Evolutionary conservation across 2,888 invertebrate genomes (phyloP), one percentile per base, ranked within the genome.

Genomic region (Pristionchus fissidentatus): DNA sequence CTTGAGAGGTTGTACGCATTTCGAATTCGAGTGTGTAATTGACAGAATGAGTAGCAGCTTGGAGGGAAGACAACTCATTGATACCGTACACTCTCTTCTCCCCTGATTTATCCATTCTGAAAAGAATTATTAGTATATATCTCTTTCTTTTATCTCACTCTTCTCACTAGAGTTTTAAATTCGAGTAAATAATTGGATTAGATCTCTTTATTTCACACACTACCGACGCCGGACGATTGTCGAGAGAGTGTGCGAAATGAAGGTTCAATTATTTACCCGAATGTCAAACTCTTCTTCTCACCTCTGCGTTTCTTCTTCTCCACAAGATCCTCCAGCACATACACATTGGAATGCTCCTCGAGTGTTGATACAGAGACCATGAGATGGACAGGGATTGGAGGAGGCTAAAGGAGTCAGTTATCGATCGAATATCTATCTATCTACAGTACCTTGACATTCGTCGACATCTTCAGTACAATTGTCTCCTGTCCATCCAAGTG

Each of bases 341-440:
- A 79, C 79, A 57, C 79, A 79, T 41, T 79, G 79, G 57, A 41
- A 79, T 1, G 57, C 79, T 13, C 79, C 79, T 26, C 79, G 79
- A 41, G 79, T 79, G 41, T 79, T 79, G 79, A 79, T 79, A 15
- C 79, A 79, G 15, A 79, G 57, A 1, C 41, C 57, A 15, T 55
- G 57, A 15, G 79, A 79, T 10, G 79, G 79, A 57, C 79, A 79
- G 15, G 79, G 57, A 79, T 55, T 57, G 26, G 57, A 57, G 41
- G 41, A 35, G 49, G 10, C 46, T 77, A 52, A 77, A 77, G n/a
- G 7, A 52, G 4, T 49, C 32, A 41, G 41, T 35, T 77, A n/a
- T 35, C 62, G 62, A 62, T 62, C 1, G 26, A 43, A n/a, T 0
- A 26, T 19, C 5, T 38, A 19, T 15, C 3, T 15, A 35, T n/a